Evolutionary conservation across 2,113 vertebrate species (phyloP), one percentile per base, ranked within the genome.

Genomic region (Calidris pugnax): DNA sequence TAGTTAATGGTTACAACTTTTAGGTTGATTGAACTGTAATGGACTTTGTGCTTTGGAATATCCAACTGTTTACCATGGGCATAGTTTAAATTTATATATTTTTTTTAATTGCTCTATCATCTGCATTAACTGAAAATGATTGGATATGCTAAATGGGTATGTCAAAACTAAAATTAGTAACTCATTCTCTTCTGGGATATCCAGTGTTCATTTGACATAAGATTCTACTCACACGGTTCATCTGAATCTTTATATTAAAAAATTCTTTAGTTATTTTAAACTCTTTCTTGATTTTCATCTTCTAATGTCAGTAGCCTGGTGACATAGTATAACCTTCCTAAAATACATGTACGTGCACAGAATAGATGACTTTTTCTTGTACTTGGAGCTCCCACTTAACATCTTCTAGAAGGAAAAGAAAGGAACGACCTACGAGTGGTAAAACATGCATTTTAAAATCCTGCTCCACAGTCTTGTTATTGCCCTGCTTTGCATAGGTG

Each of bases 11-110:
- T 50, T 80, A 93, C 93, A 96, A 45, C 51, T 48, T 91, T 50
- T 82, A 39, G 60, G 47, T 59, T 85, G 76, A 90, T 88, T 97
- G 93, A 89, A 47, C 74, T 89, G 1, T 45, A 57, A n/a, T 89
- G 88, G 91, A 90, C 85, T 95, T 95, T 89, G 72, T 64, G 43
- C 85, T 89, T 73, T 94, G 69, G 62, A 93, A 71, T 55, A 80
- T 87, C 67, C 16, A 82, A 14, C 26, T 92, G 60, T 94, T 97
- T 87, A 45, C 48, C 85, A 28, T 33, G 33, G 53, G 12, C 60
- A 80, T n/a, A n/a, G 67, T 72, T 90, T 53, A 76, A 96, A 71
- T 94, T 75, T 15, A 56, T n/a, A 37, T 33, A 47, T 79, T 45
- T 71, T 78, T 78, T 93, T 78, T 81, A 89, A 89, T 81, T 68